These are phyloP conservation scores for Agrochola litura DNA, from an alignment of 2,888 invertebrate genomes.

Conservation along the genomic window DNA sequence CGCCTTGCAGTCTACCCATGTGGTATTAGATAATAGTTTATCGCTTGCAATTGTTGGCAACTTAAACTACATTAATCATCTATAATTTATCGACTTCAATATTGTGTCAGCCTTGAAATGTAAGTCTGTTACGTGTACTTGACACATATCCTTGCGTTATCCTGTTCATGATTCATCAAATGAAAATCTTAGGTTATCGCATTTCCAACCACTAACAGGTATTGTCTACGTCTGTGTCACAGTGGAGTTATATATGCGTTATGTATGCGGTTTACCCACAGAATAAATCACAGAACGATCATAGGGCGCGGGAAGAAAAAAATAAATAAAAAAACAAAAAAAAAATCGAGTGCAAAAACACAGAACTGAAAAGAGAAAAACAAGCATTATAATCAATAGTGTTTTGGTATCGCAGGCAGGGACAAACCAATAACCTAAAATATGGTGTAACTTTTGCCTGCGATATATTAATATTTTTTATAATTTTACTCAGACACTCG, in stretches of 20 bases:
- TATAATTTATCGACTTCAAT: conserved; percentile 18
- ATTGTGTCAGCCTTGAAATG: conserved; percentile 25
- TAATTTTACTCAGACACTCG: too few relatives aligned
- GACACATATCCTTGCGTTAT: conserved; percentile 32
- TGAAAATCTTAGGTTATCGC: conserved; percentile 18
- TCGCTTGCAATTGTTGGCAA: conserved; percentile 2
- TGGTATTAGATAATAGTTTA: conserved; percentile 25
- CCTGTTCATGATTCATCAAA: conserved; percentile 34
- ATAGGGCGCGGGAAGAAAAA: too few relatives aligned
- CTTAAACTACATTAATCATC: conserved; percentile 28
- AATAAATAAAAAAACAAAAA: too few relatives aligned
- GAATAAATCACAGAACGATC: too few relatives aligned
- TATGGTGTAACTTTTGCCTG: too few relatives aligned
- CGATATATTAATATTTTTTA: too few relatives aligned
- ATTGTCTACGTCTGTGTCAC: not conserved
- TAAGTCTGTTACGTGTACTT: conserved; percentile 9
- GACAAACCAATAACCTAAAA: too few relatives aligned
- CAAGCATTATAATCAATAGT: too few relatives aligned
- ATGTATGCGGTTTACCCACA: not conserved
- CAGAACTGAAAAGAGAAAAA: too few relatives aligned
- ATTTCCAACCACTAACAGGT: conserved; percentile 13
- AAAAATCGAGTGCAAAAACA: too few relatives aligned
- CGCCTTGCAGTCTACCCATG: conserved; percentile 13
- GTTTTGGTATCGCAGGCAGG: too few relatives aligned
- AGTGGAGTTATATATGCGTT: not conserved